phyloP scores from a whole-genome alignment of 2,113 vertebrate genomes.

The Ardeotis arabs region DNA sequence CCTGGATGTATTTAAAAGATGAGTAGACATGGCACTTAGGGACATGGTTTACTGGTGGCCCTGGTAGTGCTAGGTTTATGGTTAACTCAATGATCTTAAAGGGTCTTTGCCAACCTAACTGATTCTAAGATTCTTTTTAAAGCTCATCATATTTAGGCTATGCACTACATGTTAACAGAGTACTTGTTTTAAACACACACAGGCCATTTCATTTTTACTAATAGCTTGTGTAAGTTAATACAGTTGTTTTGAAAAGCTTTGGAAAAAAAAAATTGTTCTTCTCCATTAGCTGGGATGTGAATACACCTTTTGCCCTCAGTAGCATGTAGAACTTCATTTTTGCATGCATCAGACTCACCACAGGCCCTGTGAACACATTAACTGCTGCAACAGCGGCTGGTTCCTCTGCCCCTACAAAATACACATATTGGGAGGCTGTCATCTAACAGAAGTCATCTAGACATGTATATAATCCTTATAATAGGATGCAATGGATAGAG shows the following conservation, averaged over 20 bases:
- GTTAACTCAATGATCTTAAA: not conserved
- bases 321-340: not conserved
- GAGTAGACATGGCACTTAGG: rapidly evolving
- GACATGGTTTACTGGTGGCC: not conserved
- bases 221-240: not conserved
- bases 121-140: not conserved
- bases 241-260: not conserved
- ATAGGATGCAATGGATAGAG: not conserved
- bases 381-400: not conserved
- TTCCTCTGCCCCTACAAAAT: not conserved
- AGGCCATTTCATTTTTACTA: not conserved
- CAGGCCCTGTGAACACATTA: not conserved
- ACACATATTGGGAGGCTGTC: not conserved
- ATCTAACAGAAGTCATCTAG: not conserved
- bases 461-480: not conserved
- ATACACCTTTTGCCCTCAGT: not conserved
- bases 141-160: not conserved
- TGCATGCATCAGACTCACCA: not conserved
- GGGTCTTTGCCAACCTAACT: not conserved
- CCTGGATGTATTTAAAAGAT: not conserved
- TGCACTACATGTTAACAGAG: not conserved
- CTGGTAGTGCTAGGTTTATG: rapidly evolving
- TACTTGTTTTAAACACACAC: not conserved
- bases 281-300: not conserved
- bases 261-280: not conserved